phyloP scores from a whole-genome alignment of 2,888 invertebrate species.

The Drosophila demipolita region DNA sequence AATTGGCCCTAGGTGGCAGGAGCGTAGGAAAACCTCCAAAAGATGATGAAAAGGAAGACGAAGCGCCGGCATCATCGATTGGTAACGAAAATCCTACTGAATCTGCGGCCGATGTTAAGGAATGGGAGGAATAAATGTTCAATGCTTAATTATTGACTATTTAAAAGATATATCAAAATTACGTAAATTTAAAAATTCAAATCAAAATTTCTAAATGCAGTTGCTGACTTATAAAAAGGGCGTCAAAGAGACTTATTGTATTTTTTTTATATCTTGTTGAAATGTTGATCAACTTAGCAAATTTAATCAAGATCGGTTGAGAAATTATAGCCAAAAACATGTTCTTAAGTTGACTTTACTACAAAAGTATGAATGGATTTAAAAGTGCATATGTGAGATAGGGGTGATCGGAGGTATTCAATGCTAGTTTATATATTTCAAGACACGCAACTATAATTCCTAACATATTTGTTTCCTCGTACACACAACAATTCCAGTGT shows the following conservation, averaged over 20 bases:
- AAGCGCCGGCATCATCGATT: not conserved
- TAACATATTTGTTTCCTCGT: not conserved
- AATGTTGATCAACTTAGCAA: too few species aligned
- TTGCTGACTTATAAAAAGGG: not conserved
- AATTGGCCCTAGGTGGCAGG: slow-evolving; percentile 64
- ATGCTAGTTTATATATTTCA: not conserved
- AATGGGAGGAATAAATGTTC: slow-evolving; percentile 32
- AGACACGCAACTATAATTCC: too few species aligned
- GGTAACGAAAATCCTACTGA: slow-evolving; percentile 12
- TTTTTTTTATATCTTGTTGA: too few species aligned
- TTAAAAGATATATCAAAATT: not conserved
- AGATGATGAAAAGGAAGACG: not conserved
- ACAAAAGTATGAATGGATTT: not conserved
- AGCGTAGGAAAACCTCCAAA: slow-evolving; percentile 2
- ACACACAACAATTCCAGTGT: slow-evolving; percentile 3
- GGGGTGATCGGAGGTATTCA: not conserved
- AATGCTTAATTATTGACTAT: not conserved
- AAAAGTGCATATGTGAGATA: too few species aligned
- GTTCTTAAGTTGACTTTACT: too few species aligned
- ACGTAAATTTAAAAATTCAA: not conserved
- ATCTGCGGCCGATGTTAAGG: slow-evolving; percentile 22
- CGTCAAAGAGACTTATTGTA: not conserved
- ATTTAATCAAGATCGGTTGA: too few species aligned
- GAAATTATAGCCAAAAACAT: too few species aligned
- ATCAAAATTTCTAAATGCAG: not conserved